These are phyloP conservation scores for Bombycilla garrulus DNA, from an alignment of 2,113 vertebrate genomes.

Conservation along the genomic window DNA sequence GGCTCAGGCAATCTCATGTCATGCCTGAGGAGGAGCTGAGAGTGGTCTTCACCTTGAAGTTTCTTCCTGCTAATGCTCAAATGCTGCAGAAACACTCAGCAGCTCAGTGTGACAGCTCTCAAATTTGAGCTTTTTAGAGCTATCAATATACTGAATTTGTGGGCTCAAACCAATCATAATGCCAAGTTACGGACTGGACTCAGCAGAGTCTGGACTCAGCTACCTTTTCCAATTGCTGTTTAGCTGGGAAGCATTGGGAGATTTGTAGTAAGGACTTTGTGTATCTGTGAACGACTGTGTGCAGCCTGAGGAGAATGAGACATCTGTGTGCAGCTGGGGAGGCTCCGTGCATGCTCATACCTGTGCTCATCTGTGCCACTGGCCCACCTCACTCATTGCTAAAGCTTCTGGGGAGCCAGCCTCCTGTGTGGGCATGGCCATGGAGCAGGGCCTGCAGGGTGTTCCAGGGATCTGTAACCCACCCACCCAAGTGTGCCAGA, in stretches of 20 bases:
- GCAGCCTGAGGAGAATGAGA: not conserved
- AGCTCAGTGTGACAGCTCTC: not conserved
- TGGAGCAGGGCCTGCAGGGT: not conserved
- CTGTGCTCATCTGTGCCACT: not conserved
- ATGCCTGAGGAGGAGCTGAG: not conserved
- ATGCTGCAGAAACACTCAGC: not conserved
- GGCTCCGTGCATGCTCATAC: not conserved
- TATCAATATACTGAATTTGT: not conserved
- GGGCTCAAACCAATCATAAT: not conserved
- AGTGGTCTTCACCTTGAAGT: not conserved
- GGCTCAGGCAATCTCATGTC: not conserved
- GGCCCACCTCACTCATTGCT: not conserved
- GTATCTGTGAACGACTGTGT: rapidly evolving
- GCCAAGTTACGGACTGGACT: not conserved
- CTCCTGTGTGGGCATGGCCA: rapidly evolving
- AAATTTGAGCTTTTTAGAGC: not conserved
- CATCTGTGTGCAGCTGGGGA: not conserved
- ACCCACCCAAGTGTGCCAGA: rapidly evolving
- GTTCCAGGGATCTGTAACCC: not conserved
- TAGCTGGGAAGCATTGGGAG: not conserved
- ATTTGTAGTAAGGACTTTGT: not conserved
- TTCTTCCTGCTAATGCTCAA: not conserved
- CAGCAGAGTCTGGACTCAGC: not conserved
- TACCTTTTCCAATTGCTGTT: not conserved
- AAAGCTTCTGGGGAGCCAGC: not conserved